phyloP scores from a whole-genome alignment of 2,113 vertebrate genomes.

The Pseudolaguvia tuberculata region DNA sequence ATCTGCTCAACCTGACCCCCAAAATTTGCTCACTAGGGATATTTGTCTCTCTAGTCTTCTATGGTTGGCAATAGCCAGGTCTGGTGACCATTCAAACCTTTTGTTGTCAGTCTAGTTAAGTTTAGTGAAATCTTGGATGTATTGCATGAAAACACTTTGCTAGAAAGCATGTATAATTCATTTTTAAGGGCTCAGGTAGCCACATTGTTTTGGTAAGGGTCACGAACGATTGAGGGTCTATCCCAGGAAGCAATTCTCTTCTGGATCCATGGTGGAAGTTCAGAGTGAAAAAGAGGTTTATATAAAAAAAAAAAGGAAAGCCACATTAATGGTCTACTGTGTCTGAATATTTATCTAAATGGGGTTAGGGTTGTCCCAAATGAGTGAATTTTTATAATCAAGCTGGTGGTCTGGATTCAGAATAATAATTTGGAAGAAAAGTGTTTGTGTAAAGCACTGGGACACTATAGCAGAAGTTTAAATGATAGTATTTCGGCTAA shows the following conservation, averaged over 20 bases:
- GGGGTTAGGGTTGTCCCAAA: slow-evolving; percentile 42
- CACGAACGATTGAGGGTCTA: no score
- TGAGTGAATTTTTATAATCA: neutral
- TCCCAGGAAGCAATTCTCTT: slow-evolving; percentile 28
- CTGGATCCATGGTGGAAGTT: slow-evolving; percentile 45
- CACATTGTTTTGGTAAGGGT: neutral
- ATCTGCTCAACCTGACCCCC: no score
- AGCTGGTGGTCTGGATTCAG: slow-evolving; percentile 4
- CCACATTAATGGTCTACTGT: slow-evolving; percentile 34
- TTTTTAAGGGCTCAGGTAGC: neutral
- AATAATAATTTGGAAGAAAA: slow-evolving; percentile 4
- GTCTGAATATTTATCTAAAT: slow-evolving; percentile 48
- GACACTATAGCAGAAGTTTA: slow-evolving; percentile 50
- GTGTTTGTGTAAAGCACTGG: slow-evolving; percentile 36
- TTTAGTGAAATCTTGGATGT: neutral
- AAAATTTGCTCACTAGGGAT: no score
- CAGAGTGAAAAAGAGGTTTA: slow-evolving; percentile 47
- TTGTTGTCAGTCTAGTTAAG: no score
- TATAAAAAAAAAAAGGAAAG: slow-evolving; percentile 52
- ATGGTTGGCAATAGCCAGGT: no score
- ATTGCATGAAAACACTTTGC: neutral
- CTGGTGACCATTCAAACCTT: no score
- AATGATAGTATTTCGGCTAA: slow-evolving; percentile 59
- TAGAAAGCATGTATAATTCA: neutral
- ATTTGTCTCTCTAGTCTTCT: no score